Evolutionary conservation across 2,888 invertebrate species (phyloP), one percentile per base, ranked within the genome.

Genomic region (Coelinius sp.): DNA sequence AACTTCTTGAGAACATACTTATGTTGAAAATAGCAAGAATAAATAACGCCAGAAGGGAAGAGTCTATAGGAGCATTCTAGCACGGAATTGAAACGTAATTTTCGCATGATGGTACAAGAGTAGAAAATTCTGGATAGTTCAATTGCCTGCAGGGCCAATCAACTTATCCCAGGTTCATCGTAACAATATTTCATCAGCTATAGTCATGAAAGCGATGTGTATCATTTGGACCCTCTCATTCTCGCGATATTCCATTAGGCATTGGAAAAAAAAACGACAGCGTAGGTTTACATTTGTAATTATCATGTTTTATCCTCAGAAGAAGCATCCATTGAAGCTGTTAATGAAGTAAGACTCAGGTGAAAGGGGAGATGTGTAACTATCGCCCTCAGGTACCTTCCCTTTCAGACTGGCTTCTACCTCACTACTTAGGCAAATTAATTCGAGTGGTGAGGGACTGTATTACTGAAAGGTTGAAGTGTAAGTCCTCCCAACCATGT

Each of bases 311-410:
- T 49, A 49, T 49, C 46, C 17, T 44, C 44, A 44, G 44, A 1
- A 44, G 20, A 8, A 49, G 46, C 1, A 20, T 49, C 46, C 46
- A 49, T 49, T 49, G 46, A 49, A 1, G 46, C 20, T 7, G 46
- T 17, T 49, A 49, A 49, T 49, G 46, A 49, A 49, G 44, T 44
- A 17, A n/a, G 46, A 49, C 20, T 14, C 4, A 8, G 46, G 46
- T 49, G 46, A 49, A 49, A 49, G 46, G 46, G 20, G 5, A 17
- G 46, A 49, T 49, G 8, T 31, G 31, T 49, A 49, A 49, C 73
- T 71, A 73, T 73, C 69, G 71, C 68, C 25, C 65, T 31, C 24
- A 41, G 12, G 27, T 17, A 64, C 70, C 56, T 44, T 71, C 20
- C 46, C 46, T 49, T 14, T 17, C 17, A 49, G 46, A 49, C 46